Evolutionary conservation across 2,888 invertebrate species (phyloP).

Genomic region (Macrosiphum euphorbiae): DNA sequence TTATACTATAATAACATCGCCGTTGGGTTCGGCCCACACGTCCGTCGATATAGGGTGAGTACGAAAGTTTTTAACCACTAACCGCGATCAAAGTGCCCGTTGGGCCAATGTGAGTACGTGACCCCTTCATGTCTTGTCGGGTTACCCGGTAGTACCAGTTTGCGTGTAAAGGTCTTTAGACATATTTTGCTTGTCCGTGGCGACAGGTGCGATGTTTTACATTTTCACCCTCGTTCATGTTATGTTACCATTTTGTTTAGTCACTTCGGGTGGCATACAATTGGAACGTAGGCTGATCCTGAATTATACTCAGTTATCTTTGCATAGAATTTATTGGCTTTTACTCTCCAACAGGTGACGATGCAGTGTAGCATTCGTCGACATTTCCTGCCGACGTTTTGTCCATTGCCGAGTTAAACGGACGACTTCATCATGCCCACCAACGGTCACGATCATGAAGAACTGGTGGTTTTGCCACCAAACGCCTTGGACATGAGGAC

Average conservation of each 20-base stretch:
- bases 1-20: neutral
- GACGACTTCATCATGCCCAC: conserved; percentile 19
- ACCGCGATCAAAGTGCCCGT: neutral
- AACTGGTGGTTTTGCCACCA: conserved; percentile 52
- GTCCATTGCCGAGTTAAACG: conserved; percentile 22
- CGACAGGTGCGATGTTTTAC: neutral
- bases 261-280: neutral
- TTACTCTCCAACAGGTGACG: neutral
- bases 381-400: neutral
- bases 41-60: neutral
- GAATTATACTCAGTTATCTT: neutral
- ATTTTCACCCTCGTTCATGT: neutral
- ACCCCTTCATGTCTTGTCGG: neutral
- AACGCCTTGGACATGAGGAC: conserved; percentile 12
- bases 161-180: neutral
- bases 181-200: neutral
- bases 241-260: neutral
- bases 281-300: neutral
- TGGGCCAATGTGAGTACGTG: neutral
- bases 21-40: neutral
- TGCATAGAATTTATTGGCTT: neutral
- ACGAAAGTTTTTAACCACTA: neutral
- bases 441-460: conserved; percentile 39
- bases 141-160: neutral
- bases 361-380: conserved; percentile 22